These are phyloP conservation scores for Austrofundulus limnaeus DNA, from an alignment of 2,113 vertebrate species.

Conservation along the genomic window DNA sequence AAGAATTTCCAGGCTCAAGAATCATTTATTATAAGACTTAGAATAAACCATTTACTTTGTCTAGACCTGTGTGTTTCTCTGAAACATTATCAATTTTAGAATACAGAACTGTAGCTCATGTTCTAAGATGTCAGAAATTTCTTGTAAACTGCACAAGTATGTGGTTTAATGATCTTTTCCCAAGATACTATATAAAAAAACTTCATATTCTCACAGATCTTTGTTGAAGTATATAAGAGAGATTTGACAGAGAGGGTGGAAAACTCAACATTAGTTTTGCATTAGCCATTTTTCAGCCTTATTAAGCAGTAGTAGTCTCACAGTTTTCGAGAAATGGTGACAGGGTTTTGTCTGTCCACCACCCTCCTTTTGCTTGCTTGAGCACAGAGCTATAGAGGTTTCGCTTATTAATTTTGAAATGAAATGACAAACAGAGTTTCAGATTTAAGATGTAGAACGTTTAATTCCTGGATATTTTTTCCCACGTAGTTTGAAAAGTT, in stretches of 20 bases:
- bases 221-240: background rate
- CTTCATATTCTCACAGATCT: background rate
- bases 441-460: constrained; percentile 36
- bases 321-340: constrained; percentile 18
- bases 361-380: constrained; percentile 20
- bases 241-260: background rate
- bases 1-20: too few relatives aligned
- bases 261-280: constrained; percentile 5
- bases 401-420: constrained; percentile 31
- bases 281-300: constrained; percentile 14
- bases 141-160: too few relatives aligned
- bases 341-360: constrained; percentile 15
- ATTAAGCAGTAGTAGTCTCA: constrained; percentile 29
- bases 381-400: constrained; percentile 14
- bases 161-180: background rate
- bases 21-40: too few relatives aligned
- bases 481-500: constrained; percentile 33
- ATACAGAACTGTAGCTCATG: too few relatives aligned
- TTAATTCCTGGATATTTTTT: constrained; percentile 45
- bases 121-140: too few relatives aligned
- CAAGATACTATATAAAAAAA: background rate
- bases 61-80: too few relatives aligned
- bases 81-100: too few relatives aligned
- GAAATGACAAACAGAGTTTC: constrained; percentile 23
- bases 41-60: too few relatives aligned